Conservation (phyloP, 2,113 vertebrate genomes). For the Cygnus buccinator region DNA sequence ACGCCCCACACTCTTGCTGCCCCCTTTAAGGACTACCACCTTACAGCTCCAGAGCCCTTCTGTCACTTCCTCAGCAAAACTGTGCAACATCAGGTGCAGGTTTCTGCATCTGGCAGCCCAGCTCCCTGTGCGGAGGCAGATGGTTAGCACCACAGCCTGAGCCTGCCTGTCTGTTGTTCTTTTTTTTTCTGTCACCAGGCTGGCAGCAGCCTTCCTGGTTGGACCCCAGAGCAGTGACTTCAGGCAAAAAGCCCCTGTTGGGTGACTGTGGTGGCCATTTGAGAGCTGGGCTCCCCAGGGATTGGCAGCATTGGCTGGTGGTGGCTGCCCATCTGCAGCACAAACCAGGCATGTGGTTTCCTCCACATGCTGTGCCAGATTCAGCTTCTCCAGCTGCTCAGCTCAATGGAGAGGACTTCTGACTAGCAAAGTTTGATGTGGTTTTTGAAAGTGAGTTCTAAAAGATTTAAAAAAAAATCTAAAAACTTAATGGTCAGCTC, state of each 20-base stretch:
- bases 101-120: not conserved
- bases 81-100: not conserved
- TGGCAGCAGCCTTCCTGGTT: not conserved
- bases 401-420: not conserved
- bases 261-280: not conserved
- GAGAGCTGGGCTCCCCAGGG: not conserved
- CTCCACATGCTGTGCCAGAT: fast-evolving
- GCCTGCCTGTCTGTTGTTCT: not conserved
- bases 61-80: not conserved
- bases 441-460: not conserved
- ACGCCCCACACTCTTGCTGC: not conserved
- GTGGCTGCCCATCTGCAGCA: not conserved
- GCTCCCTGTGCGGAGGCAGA: not conserved
- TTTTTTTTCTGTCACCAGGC: not conserved
- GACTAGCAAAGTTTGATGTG: not conserved
- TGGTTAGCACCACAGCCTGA: not conserved
- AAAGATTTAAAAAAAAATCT: not conserved
- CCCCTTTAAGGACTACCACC: not conserved
- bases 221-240: not conserved
- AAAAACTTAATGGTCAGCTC: not conserved
- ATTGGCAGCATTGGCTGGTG: not conserved
- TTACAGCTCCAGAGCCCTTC: not conserved
- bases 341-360: not conserved
- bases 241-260: not conserved
- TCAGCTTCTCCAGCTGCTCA: fast-evolving